A percentile compares a stretch with the other conserved stretches of the same genome.
phyloP scores from a whole-genome alignment of 2,797 vertebrate species.

The Phoxinus dragarum region DNA sequence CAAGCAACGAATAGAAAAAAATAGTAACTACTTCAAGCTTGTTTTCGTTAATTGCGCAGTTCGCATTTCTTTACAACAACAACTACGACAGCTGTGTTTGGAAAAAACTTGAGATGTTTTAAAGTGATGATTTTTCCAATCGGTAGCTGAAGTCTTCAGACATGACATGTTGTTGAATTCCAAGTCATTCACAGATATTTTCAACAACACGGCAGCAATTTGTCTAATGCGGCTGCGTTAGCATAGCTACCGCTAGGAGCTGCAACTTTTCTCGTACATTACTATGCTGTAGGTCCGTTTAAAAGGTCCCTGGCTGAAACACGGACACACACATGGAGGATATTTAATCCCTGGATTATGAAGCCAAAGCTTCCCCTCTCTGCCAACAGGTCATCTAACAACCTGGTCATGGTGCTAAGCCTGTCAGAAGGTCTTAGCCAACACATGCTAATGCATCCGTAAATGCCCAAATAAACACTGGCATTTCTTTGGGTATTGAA shows the following conservation, averaged over 20 bases:
- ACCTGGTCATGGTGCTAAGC: constrained; percentile 46
- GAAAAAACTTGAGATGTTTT: constrained; percentile 2
- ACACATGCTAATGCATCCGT: constrained; percentile 19
- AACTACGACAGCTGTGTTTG: constrained; percentile 37
- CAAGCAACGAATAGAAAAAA: neutral
- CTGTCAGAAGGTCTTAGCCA: constrained; percentile 30
- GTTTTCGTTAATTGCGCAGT: neutral
- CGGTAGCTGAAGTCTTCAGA: neutral
- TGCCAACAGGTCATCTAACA: constrained; percentile 51
- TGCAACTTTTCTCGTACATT: neutral
- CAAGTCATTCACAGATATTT: constrained; percentile 1
- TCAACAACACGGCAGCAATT: neutral
- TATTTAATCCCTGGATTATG: constrained; percentile 48
- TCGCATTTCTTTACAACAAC: constrained; percentile 33
- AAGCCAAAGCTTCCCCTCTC: constrained; percentile 45
- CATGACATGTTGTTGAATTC: neutral
- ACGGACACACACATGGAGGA: constrained; percentile 20
- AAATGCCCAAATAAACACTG: constrained; percentile 5
- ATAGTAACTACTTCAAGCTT: neutral
- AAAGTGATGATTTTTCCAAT: constrained; percentile 31
- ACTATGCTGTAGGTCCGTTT: neutral
- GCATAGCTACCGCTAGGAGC: neutral
- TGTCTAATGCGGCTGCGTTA: neutral
- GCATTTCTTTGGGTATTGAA: neutral
- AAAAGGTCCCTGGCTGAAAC: constrained; percentile 17